Evolutionary conservation across 2,888 invertebrate genomes (phyloP).

Genomic region (Plagodis dolabraria): DNA sequence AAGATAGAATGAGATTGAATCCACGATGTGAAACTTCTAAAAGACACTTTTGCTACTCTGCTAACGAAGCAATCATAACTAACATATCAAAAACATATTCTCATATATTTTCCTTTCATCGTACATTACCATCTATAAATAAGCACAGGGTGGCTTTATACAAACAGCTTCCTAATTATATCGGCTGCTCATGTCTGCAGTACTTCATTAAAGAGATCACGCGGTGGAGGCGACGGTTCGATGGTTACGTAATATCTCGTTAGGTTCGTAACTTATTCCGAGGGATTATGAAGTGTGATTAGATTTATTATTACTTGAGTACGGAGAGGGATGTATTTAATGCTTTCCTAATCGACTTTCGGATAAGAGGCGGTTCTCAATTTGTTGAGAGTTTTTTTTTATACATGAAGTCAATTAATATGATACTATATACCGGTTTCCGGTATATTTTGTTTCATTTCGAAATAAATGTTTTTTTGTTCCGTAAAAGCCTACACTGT

Average conservation of each 20-base stretch:
- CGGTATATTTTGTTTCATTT: no score
- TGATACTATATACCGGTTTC: no score
- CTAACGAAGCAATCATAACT: no score
- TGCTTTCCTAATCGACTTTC: no score
- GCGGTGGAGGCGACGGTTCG: neutral
- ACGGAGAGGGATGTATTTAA: neutral
- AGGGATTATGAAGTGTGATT: conserved; percentile 9
- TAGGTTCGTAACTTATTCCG: conserved; percentile 5
- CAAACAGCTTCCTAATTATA: conserved; percentile 14
- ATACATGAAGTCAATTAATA: no score
- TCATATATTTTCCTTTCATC: neutral
- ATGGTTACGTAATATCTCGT: conserved; percentile 11
- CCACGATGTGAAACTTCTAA: no score
- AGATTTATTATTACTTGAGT: conserved; percentile 8
- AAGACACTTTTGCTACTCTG: no score
- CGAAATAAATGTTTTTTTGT: no score
- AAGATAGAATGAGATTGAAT: no score
- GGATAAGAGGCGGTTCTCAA: no score
- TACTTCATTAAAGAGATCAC: conserved; percentile 18
- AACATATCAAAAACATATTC: neutral
- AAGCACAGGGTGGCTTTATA: neutral
- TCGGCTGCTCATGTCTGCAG: conserved; percentile 9
- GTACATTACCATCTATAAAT: neutral
- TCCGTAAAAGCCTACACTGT: no score
- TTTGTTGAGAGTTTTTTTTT: no score